Conservation (phyloP, 64 coral and sea anemone species). For the Anthopleura sola region DNA sequence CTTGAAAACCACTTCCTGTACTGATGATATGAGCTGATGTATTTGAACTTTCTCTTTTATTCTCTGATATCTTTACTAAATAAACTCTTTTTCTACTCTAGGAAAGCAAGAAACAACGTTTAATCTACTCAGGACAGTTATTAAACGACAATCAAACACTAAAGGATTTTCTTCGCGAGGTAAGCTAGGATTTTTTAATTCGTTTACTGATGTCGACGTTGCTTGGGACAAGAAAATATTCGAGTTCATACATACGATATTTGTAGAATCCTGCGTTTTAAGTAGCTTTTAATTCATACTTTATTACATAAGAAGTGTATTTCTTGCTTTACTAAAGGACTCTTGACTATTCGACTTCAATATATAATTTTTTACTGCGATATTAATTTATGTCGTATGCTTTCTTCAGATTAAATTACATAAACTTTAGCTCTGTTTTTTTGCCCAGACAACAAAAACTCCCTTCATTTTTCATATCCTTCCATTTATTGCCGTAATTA, state of each 20-base stretch:
- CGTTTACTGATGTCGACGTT: background rate
- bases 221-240: background rate
- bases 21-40: background rate
- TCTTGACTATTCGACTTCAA: background rate
- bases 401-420: background rate
- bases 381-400: background rate
- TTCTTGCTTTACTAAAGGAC: background rate
- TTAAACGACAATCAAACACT: constrained; percentile 73
- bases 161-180: constrained; percentile 45
- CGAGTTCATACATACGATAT: background rate
- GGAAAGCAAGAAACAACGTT: constrained; percentile 83
- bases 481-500: background rate
- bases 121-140: constrained; percentile 94
- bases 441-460: background rate
- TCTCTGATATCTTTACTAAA: background rate
- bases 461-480: background rate
- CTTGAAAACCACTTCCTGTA: constrained; percentile 4
- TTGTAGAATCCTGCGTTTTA: background rate
- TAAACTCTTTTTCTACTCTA: constrained; percentile 23
- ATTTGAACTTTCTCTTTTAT: background rate
- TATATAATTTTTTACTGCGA: background rate
- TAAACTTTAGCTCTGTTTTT: background rate
- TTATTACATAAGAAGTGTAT: background rate
- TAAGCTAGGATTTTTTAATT: background rate
- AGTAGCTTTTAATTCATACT: background rate